Percentiles rank a stretch among this genome's conserved stretches.
These are phyloP conservation scores for Aurelia aurita DNA, from an alignment of 30 jellyfish, hydroid and myxozoan genomes.

Conservation along the genomic window DNA sequence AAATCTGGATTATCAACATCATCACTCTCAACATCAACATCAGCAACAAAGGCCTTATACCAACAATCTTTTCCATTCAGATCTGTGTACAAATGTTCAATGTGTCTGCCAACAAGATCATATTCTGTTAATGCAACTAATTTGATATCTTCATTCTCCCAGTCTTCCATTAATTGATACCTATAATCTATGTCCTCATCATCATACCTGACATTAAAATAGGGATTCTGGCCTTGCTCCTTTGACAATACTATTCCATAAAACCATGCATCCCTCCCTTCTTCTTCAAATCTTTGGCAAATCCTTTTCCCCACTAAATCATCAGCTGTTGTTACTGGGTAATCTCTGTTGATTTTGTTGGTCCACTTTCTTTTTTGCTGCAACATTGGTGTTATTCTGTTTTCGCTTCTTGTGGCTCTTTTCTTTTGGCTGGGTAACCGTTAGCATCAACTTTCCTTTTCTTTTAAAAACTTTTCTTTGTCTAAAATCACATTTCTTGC, in stretches of 20 bases:
- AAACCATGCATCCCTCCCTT: background rate
- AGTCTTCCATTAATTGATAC: background rate
- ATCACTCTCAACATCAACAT: conserved; percentile 3
- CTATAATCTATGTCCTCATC: background rate
- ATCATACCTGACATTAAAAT: background rate
- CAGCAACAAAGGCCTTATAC: conserved; percentile 9
- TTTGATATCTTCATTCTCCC: background rate
- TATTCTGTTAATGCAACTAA: background rate
- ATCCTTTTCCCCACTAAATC: background rate
- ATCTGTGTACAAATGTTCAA: background rate
- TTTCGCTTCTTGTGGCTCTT: too few species aligned
- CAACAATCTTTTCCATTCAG: conserved; percentile 3
- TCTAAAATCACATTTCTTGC: too few species aligned
- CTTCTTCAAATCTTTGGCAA: background rate
- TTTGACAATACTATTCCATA: background rate
- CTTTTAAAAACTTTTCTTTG: too few species aligned
- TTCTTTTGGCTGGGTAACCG: too few species aligned
- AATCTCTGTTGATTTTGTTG: too few species aligned
- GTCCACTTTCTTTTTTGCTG: too few species aligned
- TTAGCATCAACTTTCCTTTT: too few species aligned
- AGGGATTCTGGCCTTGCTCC: background rate
- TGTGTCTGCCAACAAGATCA: background rate
- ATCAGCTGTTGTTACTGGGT: too few species aligned
- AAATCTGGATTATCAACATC: background rate
- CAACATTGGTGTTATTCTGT: too few species aligned